These are phyloP conservation scores for Epicampocera succincta DNA, from an alignment of 2,888 invertebrate genomes.

Conservation along the genomic window DNA sequence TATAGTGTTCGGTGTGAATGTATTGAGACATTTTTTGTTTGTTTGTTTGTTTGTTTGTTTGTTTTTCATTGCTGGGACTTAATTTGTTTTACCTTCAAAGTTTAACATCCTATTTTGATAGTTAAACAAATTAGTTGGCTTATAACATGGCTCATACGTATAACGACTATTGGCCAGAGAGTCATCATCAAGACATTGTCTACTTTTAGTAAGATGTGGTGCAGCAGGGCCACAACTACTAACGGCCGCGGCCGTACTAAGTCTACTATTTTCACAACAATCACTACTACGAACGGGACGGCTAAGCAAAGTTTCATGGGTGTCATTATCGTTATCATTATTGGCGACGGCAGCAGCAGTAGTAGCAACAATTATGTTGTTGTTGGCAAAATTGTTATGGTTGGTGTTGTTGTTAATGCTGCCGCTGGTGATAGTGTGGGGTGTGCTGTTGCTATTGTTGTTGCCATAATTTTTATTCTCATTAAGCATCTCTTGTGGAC, in stretches of 20 bases:
- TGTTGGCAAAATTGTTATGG: slow-evolving; percentile 56
- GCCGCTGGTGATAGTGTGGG: slow-evolving; percentile 20
- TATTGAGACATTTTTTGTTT: slow-evolving; percentile 3
- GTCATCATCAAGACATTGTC: slow-evolving; percentile 55
- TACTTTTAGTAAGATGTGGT: slow-evolving; percentile 27
- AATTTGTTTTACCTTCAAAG: slow-evolving; percentile 77
- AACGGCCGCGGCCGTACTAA: slow-evolving; percentile 52
- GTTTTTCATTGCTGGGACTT: slow-evolving; percentile 40
- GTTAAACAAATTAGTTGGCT: slow-evolving; percentile 78
- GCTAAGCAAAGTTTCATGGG: slow-evolving; percentile 47
- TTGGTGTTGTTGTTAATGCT: slow-evolving; percentile 48
- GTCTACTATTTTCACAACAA: slow-evolving; percentile 33
- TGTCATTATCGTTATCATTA: slow-evolving; percentile 52
- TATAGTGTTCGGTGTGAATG: neutral
- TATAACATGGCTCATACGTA: slow-evolving; percentile 78
- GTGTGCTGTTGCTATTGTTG: slow-evolving; percentile 16
- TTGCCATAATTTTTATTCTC: slow-evolving; percentile 36
- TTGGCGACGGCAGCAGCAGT: slow-evolving; percentile 23
- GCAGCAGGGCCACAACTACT: slow-evolving; percentile 55
- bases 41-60: no score
- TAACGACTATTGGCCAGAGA: slow-evolving; percentile 63
- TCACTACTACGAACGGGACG: slow-evolving; percentile 43
- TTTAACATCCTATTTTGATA: slow-evolving; percentile 78
- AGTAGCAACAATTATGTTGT: slow-evolving; percentile 32
- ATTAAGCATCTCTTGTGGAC: slow-evolving; percentile 15